Conservation (phyloP, 2,797 vertebrate genomes). For the Poeciliopsis gracilis region DNA sequence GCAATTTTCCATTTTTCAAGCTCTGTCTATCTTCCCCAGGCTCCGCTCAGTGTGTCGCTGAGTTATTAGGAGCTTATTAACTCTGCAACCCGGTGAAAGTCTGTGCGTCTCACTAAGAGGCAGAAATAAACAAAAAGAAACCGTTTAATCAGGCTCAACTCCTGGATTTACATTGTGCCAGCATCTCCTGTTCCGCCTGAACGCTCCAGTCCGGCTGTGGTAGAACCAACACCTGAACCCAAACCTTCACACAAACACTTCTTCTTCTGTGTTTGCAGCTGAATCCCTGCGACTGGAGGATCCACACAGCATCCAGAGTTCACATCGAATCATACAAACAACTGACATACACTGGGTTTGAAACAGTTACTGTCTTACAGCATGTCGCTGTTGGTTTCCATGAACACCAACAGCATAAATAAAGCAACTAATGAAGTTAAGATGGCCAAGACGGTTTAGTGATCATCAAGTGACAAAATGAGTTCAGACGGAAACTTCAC, state of each 20-base stretch:
- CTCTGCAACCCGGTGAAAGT: slow-evolving; percentile 31
- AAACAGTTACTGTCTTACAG: slow-evolving; percentile 6
- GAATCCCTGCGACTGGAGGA: slow-evolving; percentile 33
- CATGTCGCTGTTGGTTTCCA: neutral
- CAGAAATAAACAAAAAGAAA: slow-evolving; percentile 20
- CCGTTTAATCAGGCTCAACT: slow-evolving; percentile 7
- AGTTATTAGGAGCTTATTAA: slow-evolving; percentile 44
- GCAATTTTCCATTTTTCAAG: slow-evolving; percentile 35
- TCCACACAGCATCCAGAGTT: slow-evolving; percentile 18
- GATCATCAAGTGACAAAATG: neutral
- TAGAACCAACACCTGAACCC: slow-evolving; percentile 28
- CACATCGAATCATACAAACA: slow-evolving; percentile 2
- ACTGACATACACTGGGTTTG: neutral
- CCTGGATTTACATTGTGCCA: slow-evolving; percentile 15
- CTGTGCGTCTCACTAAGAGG: neutral
- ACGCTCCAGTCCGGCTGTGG: slow-evolving; percentile 33
- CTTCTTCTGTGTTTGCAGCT: slow-evolving; percentile 24
- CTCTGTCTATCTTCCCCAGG: slow-evolving; percentile 34
- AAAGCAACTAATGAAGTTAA: too few relatives aligned
- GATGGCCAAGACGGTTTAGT: too few relatives aligned
- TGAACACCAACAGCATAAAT: neutral
- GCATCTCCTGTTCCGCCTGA: slow-evolving; percentile 11
- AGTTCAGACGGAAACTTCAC: too few relatives aligned
- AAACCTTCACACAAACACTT: slow-evolving; percentile 34
- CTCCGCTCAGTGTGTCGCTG: slow-evolving; percentile 25